phyloP scores from a whole-genome alignment of 2,888 invertebrate species.

The Nomada fucata region DNA sequence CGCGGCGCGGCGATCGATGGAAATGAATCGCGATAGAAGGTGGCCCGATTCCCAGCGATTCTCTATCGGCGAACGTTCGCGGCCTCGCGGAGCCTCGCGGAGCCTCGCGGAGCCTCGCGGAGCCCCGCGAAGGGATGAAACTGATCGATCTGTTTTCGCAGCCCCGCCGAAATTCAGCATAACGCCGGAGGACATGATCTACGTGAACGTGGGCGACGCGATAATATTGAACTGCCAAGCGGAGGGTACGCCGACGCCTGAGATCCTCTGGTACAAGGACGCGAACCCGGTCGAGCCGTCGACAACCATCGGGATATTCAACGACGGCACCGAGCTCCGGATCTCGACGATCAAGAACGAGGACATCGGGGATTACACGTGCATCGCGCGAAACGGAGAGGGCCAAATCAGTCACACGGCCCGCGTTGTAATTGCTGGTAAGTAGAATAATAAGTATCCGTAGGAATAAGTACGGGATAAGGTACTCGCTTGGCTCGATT shows the following conservation, averaged over 20 bases:
- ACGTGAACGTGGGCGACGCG: conserved; percentile 98
- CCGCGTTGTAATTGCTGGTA: conserved; percentile 96
- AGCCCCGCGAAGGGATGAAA: neutral
- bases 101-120: too few species aligned
- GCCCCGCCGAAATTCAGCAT: conserved; percentile 98
- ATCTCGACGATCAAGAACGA: conserved; percentile 96
- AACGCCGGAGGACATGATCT: conserved; percentile 97
- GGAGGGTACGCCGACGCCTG: conserved; percentile 97
- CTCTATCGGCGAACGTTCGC: neutral
- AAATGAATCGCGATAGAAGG: neutral
- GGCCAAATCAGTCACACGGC: conserved; percentile 98
- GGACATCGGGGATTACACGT: conserved; percentile 98
- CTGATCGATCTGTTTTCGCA: conserved; percentile 67
- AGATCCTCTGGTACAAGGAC: conserved; percentile 98
- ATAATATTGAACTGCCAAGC: conserved; percentile 98
- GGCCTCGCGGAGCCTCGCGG: neutral
- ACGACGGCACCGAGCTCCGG: conserved; percentile 96
- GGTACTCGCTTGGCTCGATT: conserved; percentile 30
- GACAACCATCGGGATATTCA: conserved; percentile 95
- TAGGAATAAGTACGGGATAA: neutral
- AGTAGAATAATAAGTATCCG: conserved; percentile 34
- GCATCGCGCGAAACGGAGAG: conserved; percentile 97
- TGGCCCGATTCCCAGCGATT: too few species aligned
- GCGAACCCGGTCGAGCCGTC: conserved; percentile 95
- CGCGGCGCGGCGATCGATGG: conserved; percentile 23